These are phyloP conservation scores for Lasioglossum morio DNA, from an alignment of 2,888 invertebrate genomes.

Conservation along the genomic window DNA sequence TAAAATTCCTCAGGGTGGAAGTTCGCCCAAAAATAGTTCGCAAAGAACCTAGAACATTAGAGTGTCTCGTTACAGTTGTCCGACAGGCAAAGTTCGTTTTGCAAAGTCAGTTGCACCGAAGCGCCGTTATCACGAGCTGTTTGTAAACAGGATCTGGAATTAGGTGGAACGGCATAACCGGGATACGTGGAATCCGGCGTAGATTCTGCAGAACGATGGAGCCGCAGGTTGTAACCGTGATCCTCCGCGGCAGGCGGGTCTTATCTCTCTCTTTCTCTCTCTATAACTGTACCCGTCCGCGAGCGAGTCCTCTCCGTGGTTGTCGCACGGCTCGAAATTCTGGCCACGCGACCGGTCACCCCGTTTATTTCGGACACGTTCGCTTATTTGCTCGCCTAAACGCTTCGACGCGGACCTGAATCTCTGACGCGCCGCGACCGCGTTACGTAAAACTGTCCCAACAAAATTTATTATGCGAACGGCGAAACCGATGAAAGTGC, in stretches of 20 bases:
- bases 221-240: slow-evolving; percentile 66
- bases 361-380: slow-evolving; percentile 18
- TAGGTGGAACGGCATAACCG: slow-evolving; percentile 65
- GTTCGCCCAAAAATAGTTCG: too few species aligned
- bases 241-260: slow-evolving; percentile 65
- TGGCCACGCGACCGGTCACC: not conserved
- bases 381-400: not conserved
- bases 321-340: slow-evolving; percentile 48
- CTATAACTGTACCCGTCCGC: not conserved
- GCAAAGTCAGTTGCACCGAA: not conserved
- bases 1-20: too few species aligned
- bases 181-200: slow-evolving; percentile 64
- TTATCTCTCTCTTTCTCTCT: slow-evolving; percentile 65
- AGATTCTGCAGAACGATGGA: slow-evolving; percentile 69
- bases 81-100: not conserved
- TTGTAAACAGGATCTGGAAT: slow-evolving; percentile 70
- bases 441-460: slow-evolving; percentile 37
- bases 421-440: not conserved
- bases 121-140: slow-evolving; percentile 49
- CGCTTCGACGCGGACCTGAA: not conserved
- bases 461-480: slow-evolving; percentile 51
- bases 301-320: slow-evolving; percentile 3
- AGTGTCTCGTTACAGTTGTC: not conserved
- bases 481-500: slow-evolving; percentile 50
- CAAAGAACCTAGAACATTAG: not conserved